Conservation (phyloP, 2,113 vertebrate genomes). For the Neogale vison region DNA sequence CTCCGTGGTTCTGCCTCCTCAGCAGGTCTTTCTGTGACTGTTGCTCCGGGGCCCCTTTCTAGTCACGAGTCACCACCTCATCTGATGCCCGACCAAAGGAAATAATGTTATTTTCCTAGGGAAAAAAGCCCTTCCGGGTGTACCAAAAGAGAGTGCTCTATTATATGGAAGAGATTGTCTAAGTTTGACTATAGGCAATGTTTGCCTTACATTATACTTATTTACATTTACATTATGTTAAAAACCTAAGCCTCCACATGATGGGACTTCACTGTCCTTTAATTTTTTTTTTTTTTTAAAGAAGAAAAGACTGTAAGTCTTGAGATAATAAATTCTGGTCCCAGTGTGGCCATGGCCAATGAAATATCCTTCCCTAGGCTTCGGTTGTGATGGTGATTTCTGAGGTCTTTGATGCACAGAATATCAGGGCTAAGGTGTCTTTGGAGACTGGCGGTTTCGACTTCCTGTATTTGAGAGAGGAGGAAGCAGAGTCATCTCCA, state of each 20-base stretch:
- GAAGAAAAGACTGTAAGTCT: background rate
- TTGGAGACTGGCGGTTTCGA: background rate
- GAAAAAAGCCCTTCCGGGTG: background rate
- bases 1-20: background rate
- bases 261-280: background rate
- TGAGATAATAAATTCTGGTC: background rate
- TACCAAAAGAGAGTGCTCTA: background rate
- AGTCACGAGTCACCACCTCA: background rate
- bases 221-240: background rate
- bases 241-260: background rate
- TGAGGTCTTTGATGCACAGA: background rate
- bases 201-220: background rate
- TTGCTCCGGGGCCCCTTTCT: background rate
- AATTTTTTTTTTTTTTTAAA: constrained; percentile 11
- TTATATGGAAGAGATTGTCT: background rate
- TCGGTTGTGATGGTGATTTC: background rate
- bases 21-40: background rate
- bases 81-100: background rate
- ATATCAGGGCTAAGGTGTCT: background rate
- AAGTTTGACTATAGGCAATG: background rate
- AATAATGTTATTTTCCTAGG: background rate
- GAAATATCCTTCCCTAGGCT: background rate
- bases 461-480: background rate
- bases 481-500: background rate
- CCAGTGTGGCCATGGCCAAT: background rate